Base-by-base conservation (phyloP, 2,888 invertebrate species). In the Tenthredo distinguenda region DNA sequence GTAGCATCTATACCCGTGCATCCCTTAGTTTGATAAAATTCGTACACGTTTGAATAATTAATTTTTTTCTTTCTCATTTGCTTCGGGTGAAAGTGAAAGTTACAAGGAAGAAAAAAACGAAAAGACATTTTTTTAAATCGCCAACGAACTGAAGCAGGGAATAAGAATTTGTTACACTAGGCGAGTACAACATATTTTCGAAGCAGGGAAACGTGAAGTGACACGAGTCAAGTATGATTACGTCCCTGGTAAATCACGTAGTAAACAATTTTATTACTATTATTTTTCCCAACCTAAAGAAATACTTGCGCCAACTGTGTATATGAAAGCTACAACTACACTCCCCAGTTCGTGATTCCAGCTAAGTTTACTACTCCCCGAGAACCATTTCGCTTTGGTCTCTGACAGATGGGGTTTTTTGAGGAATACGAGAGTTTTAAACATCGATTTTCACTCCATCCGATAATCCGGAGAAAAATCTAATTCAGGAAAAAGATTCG, bases 171-270 rank as follows among this genome's bases (percentile, higher is more conserved):
- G 5, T 34, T 68, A 12, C 34, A 15, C 12, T 34, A 26, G 5
- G 31, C 10, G 4, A 18, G 15, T 7, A 26, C 0, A 62, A 62
- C 9, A 34, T 12, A 34, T 68, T 68, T 68, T 34, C 34, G 15
- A 68, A 34, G 31, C 68, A 18, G 31, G 34, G 26, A 74, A 74
- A 74, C 43, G 72, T 43, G 21, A 1, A 43, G 43, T 74, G 40
- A 74, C 21, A 74, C 72, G n/a, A 74, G 21, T 74, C 72, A 74
- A 74, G 72, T 74, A 74, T 74, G 72, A 74, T 74, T 74, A 21
- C 72, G 40, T 43, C 43, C 10, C 15, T 10, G 72, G 43, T 43
- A 74, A 74, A 74, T 43, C 40, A 74, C 72, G 43, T 43, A 43
- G 72, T 74, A 74, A 74, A 74, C 43, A 43, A 74, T n/a, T 74